Evolutionary conservation across 2,113 vertebrate species (phyloP), one percentile per base, ranked within the genome.

Genomic region (Phylloscopus whistleri): DNA sequence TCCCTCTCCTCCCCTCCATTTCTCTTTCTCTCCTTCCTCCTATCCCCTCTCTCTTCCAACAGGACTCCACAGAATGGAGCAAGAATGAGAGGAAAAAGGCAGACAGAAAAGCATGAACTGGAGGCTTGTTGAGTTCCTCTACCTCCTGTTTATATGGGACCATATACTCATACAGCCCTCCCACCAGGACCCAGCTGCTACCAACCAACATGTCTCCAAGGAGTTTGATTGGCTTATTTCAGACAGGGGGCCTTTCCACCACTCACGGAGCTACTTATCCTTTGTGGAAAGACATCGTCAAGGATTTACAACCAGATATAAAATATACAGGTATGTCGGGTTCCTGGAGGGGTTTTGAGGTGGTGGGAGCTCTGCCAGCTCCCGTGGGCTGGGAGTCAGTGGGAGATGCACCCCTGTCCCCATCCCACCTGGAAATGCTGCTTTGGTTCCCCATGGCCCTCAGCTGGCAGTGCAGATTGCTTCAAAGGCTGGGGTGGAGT

Each of bases 171-270:
- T 99, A 98, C 98, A 99, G 99, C 99, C 98, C 98, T 99, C 98
- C 98, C 99, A 98, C 98, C 99, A 99, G 98, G 99, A 99, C 96
- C 98, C 98, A 96, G 98, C 98, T 98, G 98, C 98, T 97, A 98
- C 98, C 98, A 99, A 99, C 97, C 99, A 99, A 98, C 99, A 99
- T 99, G 99, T 99, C 98, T 99, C 99, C 98, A 99, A 99, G 98
- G 99, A 99, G 98, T 99, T 99, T 99, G 99, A 99, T 98, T 99
- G 99, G 99, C 99, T 99, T 98, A 99, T 99, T 98, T 99, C 99
- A 95, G 99, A 99, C 99, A 99, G 99, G 95, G 99, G 99, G 97
- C 99, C 99, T 97, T 99, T 99, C 99, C 99, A 99, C 98, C 99
- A 99, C 98, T 99, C 99, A 60, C 98, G 98, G 98, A 99, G 98